These are phyloP conservation scores for Leguminivora glycinivorella DNA, from an alignment of 1,140 invertebrate species.

Conservation along the genomic window DNA sequence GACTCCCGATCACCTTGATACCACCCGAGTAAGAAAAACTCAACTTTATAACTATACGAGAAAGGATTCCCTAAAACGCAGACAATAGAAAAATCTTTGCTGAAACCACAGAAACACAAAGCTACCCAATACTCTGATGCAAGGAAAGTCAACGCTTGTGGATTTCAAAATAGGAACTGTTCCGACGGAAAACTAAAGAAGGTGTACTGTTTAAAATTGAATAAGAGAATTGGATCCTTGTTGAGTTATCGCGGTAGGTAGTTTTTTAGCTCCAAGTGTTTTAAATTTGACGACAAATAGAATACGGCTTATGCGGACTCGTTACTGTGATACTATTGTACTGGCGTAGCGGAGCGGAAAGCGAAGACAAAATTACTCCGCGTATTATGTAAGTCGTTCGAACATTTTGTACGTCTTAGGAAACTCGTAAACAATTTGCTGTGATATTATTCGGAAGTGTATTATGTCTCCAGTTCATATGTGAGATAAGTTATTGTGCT, in stretches of 20 bases:
- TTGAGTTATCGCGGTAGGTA: slow-evolving; percentile 37
- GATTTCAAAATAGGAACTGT: background rate
- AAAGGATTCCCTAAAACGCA: background rate
- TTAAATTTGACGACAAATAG: slow-evolving; percentile 37
- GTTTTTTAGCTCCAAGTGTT: slow-evolving; percentile 34
- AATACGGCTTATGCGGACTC: slow-evolving; percentile 1
- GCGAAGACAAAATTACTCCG: background rate
- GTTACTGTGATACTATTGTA: slow-evolving; percentile 14
- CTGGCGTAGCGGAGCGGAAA: background rate
- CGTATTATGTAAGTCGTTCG: slow-evolving; percentile 31
- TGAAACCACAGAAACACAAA: background rate
- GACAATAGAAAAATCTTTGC: background rate
- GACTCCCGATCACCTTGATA: background rate
- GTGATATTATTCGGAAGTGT: background rate
- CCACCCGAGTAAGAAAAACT: background rate
- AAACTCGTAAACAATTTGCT: slow-evolving; percentile 10
- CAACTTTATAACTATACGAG: background rate
- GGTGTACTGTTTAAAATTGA: slow-evolving; percentile 38
- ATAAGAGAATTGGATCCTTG: slow-evolving; percentile 38
- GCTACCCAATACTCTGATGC: slow-evolving; percentile 24
- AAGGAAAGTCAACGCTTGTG: slow-evolving; percentile 17
- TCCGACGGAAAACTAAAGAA: background rate
- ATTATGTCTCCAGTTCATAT: slow-evolving; percentile 1
- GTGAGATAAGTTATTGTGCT: slow-evolving; percentile 1
- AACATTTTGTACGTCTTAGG: slow-evolving; percentile 1